A percentile compares a stretch with the other conserved stretches of the same genome.
Evolutionary conservation across 2,797 vertebrate species (phyloP).

Genomic region (Arnoldichthys spilopterus): DNA sequence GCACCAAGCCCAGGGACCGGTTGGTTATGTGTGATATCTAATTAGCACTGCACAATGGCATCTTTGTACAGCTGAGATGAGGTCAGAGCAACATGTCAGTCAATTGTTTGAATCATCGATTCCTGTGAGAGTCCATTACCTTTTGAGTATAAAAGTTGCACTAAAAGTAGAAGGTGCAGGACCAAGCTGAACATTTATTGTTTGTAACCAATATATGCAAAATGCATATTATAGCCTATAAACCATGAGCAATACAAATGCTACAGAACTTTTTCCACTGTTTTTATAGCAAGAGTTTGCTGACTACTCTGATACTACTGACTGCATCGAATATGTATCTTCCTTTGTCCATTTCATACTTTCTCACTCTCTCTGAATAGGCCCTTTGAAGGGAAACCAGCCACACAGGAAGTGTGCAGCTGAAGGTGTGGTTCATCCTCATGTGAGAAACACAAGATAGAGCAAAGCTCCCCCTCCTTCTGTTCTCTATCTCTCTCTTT

Average conservation of each 20-base stretch:
- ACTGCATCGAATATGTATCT: neutral
- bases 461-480: neutral
- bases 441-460: conserved; percentile 42
- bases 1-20: neutral
- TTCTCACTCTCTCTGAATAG: conserved; percentile 65
- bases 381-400: conserved; percentile 65
- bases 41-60: conserved; percentile 33
- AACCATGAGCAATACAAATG: too few species aligned
- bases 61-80: conserved; percentile 40
- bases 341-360: conserved; percentile 43
- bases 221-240: too few species aligned
- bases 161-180: neutral
- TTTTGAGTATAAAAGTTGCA: neutral
- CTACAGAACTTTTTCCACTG: too few species aligned
- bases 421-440: conserved; percentile 61
- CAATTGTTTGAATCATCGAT: conserved; percentile 9
- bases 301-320: too few species aligned
- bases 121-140: conserved; percentile 5
- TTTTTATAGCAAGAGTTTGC: too few species aligned
- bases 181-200: neutral
- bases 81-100: conserved; percentile 42
- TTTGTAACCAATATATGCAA: neutral
- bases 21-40: conserved; percentile 25
- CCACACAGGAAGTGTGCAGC: conserved; percentile 65
- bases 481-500: neutral